phyloP scores from a whole-genome alignment of 2,113 vertebrate genomes.

The Zosterops pallidus region DNA sequence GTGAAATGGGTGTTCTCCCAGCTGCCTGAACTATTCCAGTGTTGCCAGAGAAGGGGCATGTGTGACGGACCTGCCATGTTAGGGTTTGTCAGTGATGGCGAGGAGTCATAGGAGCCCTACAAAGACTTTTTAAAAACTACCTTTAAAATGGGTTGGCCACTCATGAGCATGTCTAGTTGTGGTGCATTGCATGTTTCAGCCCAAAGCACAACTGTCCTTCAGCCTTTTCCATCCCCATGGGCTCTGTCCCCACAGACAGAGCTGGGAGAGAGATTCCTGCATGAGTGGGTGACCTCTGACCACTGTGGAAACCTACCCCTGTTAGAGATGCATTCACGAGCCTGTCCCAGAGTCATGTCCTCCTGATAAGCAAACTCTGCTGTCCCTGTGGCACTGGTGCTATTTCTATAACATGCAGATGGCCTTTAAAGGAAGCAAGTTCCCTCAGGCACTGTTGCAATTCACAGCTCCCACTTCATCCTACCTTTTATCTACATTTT shows the following conservation, averaged over 20 bases:
- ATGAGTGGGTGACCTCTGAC: neutral
- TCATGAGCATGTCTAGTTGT: fast-evolving
- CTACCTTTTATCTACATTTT: neutral
- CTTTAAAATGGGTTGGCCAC: neutral
- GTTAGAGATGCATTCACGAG: neutral
- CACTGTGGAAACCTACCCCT: fast-evolving
- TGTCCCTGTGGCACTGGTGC: neutral
- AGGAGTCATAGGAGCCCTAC: neutral
- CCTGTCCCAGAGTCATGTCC: fast-evolving
- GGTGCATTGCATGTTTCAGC: neutral
- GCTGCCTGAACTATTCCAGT: neutral
- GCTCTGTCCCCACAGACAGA: neutral
- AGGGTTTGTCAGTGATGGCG: neutral
- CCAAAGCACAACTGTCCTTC: neutral
- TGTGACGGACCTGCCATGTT: neutral
- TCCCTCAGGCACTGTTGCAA: neutral
- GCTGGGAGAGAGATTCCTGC: neutral
- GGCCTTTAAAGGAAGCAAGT: neutral
- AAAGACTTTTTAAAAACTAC: neutral
- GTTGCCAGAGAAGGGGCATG: fast-evolving
- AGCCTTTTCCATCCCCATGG: neutral
- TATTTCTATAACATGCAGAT: neutral
- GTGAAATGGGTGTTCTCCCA: neutral
- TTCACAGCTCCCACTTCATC: neutral
- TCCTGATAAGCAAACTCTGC: neutral